Conservation (phyloP, 2,888 invertebrate genomes). For the Microplitis manilae region DNA sequence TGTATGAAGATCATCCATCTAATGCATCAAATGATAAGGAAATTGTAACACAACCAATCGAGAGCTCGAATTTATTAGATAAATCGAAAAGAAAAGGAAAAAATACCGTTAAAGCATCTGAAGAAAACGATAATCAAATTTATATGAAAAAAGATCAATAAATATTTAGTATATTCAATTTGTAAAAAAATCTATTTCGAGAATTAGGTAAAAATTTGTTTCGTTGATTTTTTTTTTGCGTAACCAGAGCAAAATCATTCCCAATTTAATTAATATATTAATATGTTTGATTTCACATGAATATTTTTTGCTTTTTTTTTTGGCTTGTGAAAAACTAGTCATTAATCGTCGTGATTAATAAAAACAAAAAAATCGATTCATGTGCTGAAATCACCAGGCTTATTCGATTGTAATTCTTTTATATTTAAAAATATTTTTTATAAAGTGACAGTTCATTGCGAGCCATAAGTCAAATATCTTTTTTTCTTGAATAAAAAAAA, state of each 20-base stretch:
- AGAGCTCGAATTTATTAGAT: conserved; percentile 17
- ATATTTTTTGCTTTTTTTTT: not conserved
- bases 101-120: conserved; percentile 13
- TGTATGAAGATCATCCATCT: conserved; percentile 84
- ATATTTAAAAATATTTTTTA: too few relatives aligned
- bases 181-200: not conserved
- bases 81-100: conserved; percentile 34
- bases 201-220: not conserved
- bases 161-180: conserved; percentile 9
- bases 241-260: not conserved
- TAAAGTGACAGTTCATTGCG: too few relatives aligned
- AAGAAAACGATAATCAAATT: conserved; percentile 15
- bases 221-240: not conserved
- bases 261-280: not conserved
- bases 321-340: not conserved
- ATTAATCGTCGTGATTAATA: not conserved
- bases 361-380: too few relatives aligned
- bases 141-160: conserved; percentile 8
- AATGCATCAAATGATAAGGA: conserved; percentile 69
- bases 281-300: not conserved
- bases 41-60: conserved; percentile 63
- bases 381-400: too few relatives aligned
- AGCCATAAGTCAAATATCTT: too few relatives aligned
- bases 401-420: too few relatives aligned
- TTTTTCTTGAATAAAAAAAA: too few relatives aligned